Evolutionary conservation across 2,797 vertebrate species (phyloP), one percentile per base, ranked within the genome.

Genomic region (Lithobates sylvaticus): DNA sequence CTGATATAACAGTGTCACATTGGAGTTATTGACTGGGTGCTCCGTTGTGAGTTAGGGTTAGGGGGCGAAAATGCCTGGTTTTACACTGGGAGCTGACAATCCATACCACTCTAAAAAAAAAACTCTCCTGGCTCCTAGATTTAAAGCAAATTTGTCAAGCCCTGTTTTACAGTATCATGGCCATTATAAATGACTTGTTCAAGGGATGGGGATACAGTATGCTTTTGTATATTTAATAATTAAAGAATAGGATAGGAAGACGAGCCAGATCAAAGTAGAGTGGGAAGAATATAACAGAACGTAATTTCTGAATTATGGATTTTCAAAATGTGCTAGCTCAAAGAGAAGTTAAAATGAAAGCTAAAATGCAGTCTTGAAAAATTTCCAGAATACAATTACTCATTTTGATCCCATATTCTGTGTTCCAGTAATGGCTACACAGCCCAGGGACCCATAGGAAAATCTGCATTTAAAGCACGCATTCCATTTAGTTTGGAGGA

Each of bases 401-500:
- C 13, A 23, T 26, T 81, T 29, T 71, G 47, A 72, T 81, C 68
- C 36, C 18, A 74, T 5, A 82, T 58, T 81, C 54, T 72, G 7
- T 71, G 68, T 69, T 26, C 27, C 32, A 23, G 65, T 81, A 70
- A 81, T 58, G 36, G 67, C 58, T 61, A 54, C 54, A 82, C 54
- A 73, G 69, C 34, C 50, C 21, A 82, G 70, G 54, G 70, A 74
- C 61, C 7, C 9, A 65, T 82, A 73, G 42, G 39, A 65, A 74
- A 82, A 82, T 82, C 69, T 64, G 39, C 54, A 73, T 82, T 42
- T 73, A 26, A 64, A 70, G 44, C 44, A 61, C 16, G 68, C 44
- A 80, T 18, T n/a, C 42, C 23, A 26, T 74, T 68, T 68, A 80
- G 44, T n/a, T 29, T 58, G 39, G 50, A 73, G 54, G 34, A 29